phyloP scores from a whole-genome alignment of 1,140 invertebrate species.

The Lepidurus apus region DNA sequence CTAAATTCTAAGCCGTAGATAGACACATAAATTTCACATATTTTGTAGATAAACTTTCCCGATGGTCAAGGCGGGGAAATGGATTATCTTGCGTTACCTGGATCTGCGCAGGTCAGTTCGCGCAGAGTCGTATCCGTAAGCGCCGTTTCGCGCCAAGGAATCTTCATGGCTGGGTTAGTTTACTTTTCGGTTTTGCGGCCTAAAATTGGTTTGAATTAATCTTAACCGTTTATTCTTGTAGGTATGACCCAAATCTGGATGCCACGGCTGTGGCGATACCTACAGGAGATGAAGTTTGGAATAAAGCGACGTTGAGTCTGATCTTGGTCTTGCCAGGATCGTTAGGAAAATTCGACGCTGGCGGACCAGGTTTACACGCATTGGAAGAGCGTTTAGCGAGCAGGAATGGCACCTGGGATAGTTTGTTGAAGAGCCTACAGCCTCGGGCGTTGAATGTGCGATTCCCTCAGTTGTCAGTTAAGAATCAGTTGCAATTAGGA shows the following conservation, averaged over 20 bases:
- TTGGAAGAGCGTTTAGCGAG: conserved; percentile 29
- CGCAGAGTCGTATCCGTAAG: conserved; percentile 25
- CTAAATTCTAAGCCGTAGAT: no score
- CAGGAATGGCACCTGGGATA: conserved; percentile 24
- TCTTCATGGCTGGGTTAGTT: conserved; percentile 27
- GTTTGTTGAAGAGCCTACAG: conserved; percentile 20
- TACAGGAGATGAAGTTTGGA: neutral
- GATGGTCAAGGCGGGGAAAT: conserved; percentile 24
- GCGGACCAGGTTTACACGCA: conserved; percentile 26
- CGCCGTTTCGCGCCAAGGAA: conserved; percentile 25
- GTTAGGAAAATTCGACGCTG: conserved; percentile 30
- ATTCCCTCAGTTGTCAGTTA: conserved; percentile 24
- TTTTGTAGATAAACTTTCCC: conserved; percentile 1
- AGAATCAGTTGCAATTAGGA: conserved; percentile 1
- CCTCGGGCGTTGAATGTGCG: conserved; percentile 18
- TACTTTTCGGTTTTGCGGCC: neutral
- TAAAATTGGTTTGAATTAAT: neutral
- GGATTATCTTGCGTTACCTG: conserved; percentile 27
- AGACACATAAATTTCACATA: neutral
- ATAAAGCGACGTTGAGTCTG: conserved; percentile 25
- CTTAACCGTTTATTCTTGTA: neutral
- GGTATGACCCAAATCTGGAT: conserved; percentile 27
- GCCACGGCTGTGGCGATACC: conserved; percentile 31
- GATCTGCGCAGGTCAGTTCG: conserved; percentile 15
- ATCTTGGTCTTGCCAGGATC: conserved; percentile 30